These are phyloP conservation scores for Leptinotarsa rubiginosa DNA, from an alignment of 2,888 invertebrate genomes.

Conservation along the genomic window DNA sequence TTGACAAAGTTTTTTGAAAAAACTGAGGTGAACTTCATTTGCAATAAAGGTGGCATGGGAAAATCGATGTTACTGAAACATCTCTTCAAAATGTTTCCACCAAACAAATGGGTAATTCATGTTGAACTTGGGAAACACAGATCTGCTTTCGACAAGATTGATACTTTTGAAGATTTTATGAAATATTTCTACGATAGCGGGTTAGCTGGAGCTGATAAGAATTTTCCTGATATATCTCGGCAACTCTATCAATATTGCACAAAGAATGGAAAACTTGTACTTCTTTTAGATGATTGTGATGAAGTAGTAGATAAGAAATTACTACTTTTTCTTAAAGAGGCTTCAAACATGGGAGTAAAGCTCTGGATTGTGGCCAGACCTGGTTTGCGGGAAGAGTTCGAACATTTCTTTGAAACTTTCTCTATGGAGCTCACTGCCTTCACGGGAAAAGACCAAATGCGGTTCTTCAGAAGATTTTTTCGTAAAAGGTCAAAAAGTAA, in stretches of 20 bases:
- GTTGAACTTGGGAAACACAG: slow-evolving; percentile 26
- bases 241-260: slow-evolving; percentile 6
- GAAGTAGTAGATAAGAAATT: slow-evolving; percentile 22
- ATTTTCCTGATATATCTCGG: slow-evolving; percentile 5
- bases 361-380: slow-evolving; percentile 36
- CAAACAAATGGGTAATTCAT: slow-evolving; percentile 31
- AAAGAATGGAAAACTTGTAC: slow-evolving; percentile 5
- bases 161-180: slow-evolving; percentile 22
- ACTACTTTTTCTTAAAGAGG: slow-evolving; percentile 25
- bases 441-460: slow-evolving; percentile 23
- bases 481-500: slow-evolving; percentile 18
- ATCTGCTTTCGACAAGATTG: background rate
- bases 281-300: slow-evolving; percentile 36
- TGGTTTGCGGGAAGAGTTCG: slow-evolving; percentile 12
- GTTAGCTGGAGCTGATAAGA: slow-evolving; percentile 1
- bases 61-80: slow-evolving; percentile 32
- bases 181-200: slow-evolving; percentile 17
- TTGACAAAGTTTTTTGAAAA: background rate
- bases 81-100: slow-evolving; percentile 14
- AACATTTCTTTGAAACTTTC: slow-evolving; percentile 25
- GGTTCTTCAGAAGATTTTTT: slow-evolving; percentile 27
- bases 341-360: slow-evolving; percentile 22
- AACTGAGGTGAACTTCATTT: slow-evolving; percentile 2
- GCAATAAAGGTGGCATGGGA: slow-evolving; percentile 37
- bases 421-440: slow-evolving; percentile 34